Evolutionary conservation across 2,888 invertebrate genomes (phyloP).

Genomic region (Galerucella pusilla): DNA sequence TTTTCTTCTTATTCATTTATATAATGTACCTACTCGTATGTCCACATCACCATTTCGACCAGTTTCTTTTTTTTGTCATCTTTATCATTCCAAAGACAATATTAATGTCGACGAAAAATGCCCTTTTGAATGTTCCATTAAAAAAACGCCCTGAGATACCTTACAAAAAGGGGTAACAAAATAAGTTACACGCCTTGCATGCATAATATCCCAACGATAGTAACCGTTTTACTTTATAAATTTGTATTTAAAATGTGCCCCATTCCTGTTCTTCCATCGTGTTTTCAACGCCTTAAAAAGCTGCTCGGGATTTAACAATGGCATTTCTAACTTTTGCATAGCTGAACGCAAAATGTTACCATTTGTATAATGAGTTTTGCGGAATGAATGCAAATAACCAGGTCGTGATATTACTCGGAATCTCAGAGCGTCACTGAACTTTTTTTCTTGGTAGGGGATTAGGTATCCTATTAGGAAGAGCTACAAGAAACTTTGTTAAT

Average conservation of each 20-base stretch:
- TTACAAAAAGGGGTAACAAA: constrained; percentile 20
- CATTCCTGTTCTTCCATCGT: constrained; percentile 37
- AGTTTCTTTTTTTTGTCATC: no score
- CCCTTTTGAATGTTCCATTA: background rate
- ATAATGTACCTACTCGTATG: no score
- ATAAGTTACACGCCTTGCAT: constrained; percentile 38
- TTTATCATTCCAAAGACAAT: background rate
- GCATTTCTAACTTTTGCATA: constrained; percentile 45
- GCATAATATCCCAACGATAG: constrained; percentile 40
- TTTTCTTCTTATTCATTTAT: no score
- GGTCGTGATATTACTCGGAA: constrained; percentile 35
- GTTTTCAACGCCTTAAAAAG: constrained; percentile 40
- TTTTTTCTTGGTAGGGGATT: constrained; percentile 20
- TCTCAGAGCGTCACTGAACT: constrained; percentile 17
- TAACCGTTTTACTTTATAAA: constrained; percentile 41
- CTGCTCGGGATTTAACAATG: constrained; percentile 44
- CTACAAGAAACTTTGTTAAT: constrained; percentile 17
- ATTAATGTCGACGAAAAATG: background rate
- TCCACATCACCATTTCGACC: no score
- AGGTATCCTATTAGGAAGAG: constrained; percentile 16
- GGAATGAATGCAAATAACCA: constrained; percentile 47
- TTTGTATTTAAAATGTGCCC: constrained; percentile 45
- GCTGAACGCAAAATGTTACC: constrained; percentile 46
- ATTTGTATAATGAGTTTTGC: constrained; percentile 48
- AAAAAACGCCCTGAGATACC: background rate